phyloP scores from a whole-genome alignment of 1,140 invertebrate genomes.

The Brevipalpus yothersi region DNA sequence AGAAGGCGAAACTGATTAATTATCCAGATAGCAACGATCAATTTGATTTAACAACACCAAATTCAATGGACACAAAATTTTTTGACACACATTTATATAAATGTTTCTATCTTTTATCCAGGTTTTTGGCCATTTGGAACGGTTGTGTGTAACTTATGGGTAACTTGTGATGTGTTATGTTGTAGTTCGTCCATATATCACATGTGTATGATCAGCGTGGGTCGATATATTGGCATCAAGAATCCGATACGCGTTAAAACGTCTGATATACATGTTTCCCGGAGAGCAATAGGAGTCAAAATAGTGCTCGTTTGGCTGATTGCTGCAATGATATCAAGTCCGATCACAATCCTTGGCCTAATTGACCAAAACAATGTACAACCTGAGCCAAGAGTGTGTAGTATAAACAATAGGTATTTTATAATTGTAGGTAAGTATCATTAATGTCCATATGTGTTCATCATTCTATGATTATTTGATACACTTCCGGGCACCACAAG shows the following conservation, averaged over 20 bases:
- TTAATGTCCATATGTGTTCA: background rate
- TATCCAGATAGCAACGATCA: too few species aligned
- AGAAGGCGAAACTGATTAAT: too few species aligned
- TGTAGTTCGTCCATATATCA: slow-evolving; percentile 85
- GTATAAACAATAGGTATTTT: slow-evolving; percentile 61
- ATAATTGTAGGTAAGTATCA: slow-evolving; percentile 42
- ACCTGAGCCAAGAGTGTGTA: slow-evolving; percentile 41
- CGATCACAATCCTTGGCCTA: slow-evolving; percentile 57
- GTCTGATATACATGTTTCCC: slow-evolving; percentile 35
- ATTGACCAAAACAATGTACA: slow-evolving; percentile 46
- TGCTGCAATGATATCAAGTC: slow-evolving; percentile 40
- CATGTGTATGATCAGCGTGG: slow-evolving; percentile 86
- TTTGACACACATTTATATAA: background rate
- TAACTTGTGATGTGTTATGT: slow-evolving; percentile 76
- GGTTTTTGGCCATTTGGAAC: slow-evolving; percentile 72
- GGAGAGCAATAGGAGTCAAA: slow-evolving; percentile 47
- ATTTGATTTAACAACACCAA: too few species aligned
- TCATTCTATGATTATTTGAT: too few species aligned
- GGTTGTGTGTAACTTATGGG: slow-evolving; percentile 71
- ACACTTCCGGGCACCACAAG: too few species aligned
- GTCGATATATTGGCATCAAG: slow-evolving; percentile 65
- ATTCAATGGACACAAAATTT: too few species aligned
- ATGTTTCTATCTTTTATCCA: slow-evolving; percentile 19
- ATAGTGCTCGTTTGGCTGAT: slow-evolving; percentile 22
- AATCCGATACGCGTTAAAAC: slow-evolving; percentile 53